Evolutionary conservation across 2,797 vertebrate species (phyloP).

Genomic region (Falco columbarius): DNA sequence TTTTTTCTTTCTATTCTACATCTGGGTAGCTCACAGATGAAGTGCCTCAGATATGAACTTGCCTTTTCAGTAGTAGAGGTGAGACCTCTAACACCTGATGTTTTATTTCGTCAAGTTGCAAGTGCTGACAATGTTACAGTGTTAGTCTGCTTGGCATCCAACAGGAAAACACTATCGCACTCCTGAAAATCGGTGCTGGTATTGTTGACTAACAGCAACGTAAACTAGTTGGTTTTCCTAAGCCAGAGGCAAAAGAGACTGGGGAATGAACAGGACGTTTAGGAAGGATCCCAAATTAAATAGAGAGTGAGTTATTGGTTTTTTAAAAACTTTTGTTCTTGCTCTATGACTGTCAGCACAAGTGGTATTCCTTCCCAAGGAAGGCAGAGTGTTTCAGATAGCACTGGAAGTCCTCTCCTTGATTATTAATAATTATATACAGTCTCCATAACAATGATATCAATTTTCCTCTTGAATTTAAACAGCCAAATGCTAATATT

Average conservation of each 20-base stretch:
- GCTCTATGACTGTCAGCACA: background rate
- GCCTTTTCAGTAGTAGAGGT: background rate
- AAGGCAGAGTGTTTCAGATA: slow-evolving; percentile 9
- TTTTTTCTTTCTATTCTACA: background rate
- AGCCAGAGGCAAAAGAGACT: background rate
- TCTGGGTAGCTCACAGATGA: background rate
- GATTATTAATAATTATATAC: background rate
- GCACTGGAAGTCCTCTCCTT: slow-evolving; percentile 44
- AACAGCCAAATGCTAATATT: background rate
- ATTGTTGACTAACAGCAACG: background rate
- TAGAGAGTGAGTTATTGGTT: background rate
- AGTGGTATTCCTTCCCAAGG: slow-evolving; percentile 46
- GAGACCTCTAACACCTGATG: background rate
- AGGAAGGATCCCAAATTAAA: background rate
- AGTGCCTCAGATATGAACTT: background rate
- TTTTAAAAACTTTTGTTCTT: background rate
- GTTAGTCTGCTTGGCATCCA: background rate
- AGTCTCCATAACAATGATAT: background rate
- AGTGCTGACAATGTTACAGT: accelerated
- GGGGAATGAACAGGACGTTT: background rate
- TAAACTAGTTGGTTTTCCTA: background rate
- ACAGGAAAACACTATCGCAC: background rate
- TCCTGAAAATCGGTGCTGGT: background rate
- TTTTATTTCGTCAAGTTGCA: background rate
- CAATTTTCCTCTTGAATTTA: background rate